Percentiles rank a stretch among this genome's conserved stretches.
Conservation (phyloP, 2,113 vertebrate genomes). For the Entelurus aequoreus region DNA sequence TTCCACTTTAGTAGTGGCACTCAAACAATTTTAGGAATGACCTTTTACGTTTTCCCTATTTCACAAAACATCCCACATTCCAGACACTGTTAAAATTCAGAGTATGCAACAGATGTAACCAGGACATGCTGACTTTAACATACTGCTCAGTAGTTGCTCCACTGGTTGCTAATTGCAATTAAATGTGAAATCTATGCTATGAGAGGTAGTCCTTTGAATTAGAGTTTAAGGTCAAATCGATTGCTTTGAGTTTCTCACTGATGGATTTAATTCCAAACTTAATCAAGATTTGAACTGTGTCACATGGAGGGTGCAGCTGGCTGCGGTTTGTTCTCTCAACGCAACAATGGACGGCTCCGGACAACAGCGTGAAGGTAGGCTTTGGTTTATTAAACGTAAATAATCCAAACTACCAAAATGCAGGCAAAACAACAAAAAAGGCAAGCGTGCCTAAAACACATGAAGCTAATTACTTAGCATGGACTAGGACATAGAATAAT, state of each 20-base stretch:
- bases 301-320: no score
- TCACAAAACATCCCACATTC: constrained; percentile 8
- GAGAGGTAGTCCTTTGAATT: constrained; percentile 19
- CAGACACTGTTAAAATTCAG: constrained; percentile 9
- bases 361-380: no score
- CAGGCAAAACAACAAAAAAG: no score
- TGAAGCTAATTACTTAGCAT: no score
- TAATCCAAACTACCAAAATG: no score
- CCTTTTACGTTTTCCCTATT: constrained; percentile 38
- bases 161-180: constrained; percentile 25
- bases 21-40: constrained; percentile 36
- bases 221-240: constrained; percentile 11
- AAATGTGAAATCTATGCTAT: constrained; percentile 20
- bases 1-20: constrained; percentile 24
- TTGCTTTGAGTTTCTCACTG: no score
- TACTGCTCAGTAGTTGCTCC: background rate
- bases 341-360: no score
- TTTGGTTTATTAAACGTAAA: no score
- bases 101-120: constrained; percentile 10
- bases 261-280: constrained; percentile 1
- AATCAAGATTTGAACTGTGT: no score
- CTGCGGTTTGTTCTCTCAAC: no score
- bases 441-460: no score
- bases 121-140: background rate
- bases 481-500: no score